Evolutionary conservation across 2,113 vertebrate genomes (phyloP).

Genomic region (Syngnathus floridae): DNA sequence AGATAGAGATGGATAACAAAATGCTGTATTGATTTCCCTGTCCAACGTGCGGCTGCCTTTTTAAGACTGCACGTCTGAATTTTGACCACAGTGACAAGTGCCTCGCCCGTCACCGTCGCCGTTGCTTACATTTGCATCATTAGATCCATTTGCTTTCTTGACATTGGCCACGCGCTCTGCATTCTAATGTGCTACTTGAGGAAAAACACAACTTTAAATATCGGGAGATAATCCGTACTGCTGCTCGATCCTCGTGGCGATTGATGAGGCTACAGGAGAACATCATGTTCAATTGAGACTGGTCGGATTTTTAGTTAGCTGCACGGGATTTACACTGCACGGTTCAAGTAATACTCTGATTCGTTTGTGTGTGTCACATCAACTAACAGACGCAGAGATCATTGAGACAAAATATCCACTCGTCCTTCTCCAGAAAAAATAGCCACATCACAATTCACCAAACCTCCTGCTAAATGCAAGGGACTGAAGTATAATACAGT

Average conservation of each 20-base stretch:
- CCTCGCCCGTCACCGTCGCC: slow-evolving; percentile 13
- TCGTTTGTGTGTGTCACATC: background rate
- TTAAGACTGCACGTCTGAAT: slow-evolving; percentile 57
- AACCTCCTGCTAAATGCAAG: no score
- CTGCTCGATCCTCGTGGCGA: background rate
- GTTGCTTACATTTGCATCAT: slow-evolving; percentile 37
- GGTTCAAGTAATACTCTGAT: background rate
- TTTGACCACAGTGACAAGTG: slow-evolving; percentile 53
- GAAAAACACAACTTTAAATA: background rate
- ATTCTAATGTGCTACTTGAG: background rate
- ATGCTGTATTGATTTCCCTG: slow-evolving; percentile 71
- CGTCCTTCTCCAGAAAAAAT: no score
- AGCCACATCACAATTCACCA: no score
- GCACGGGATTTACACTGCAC: background rate
- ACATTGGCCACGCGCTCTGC: slow-evolving; percentile 5
- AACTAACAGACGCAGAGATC: no score
- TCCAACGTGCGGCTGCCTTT: slow-evolving; percentile 53
- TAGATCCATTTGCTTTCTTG: slow-evolving; percentile 16
- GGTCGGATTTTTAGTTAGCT: background rate
- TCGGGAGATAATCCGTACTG: background rate
- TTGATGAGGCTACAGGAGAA: background rate
- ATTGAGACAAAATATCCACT: no score
- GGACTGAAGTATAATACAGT: background rate
- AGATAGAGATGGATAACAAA: slow-evolving; percentile 78
- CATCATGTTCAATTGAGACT: background rate